Conservation (phyloP, 2,113 vertebrate species). For the Rafetus swinhoei region DNA sequence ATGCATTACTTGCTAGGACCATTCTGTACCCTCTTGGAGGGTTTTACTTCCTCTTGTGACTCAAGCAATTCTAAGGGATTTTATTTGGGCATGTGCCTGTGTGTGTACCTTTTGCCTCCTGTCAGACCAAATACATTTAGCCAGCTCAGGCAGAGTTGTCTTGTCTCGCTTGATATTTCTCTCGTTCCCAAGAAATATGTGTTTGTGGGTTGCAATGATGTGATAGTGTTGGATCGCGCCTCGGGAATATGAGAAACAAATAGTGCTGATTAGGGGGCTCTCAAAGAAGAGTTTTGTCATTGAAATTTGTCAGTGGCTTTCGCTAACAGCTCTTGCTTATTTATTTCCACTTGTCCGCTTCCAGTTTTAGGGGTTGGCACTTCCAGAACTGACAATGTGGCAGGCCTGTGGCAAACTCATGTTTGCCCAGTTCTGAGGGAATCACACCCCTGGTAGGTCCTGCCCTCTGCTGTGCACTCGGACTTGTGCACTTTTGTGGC, state of each 20-base stretch:
- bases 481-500: background rate
- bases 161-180: background rate
- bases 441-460: no score
- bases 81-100: accelerated
- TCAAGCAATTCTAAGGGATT: background rate
- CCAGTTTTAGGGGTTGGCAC: background rate
- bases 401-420: background rate
- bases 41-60: background rate
- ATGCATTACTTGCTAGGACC: background rate
- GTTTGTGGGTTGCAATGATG: background rate
- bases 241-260: background rate
- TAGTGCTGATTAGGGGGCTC: background rate
- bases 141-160: no score
- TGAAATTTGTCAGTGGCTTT: background rate
- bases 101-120: background rate
- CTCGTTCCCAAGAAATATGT: accelerated
- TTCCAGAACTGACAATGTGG: background rate
- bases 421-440: background rate
- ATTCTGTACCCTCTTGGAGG: background rate
- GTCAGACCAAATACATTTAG: accelerated
- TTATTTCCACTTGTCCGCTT: no score
- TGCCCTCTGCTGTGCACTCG: background rate
- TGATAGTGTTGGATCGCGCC: accelerated
- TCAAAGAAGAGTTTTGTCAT: background rate
- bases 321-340: background rate